Percentiles rank a stretch among this genome's conserved stretches.
Conservation (phyloP, 2,888 invertebrate species). For the Azorinus chamasolen region DNA sequence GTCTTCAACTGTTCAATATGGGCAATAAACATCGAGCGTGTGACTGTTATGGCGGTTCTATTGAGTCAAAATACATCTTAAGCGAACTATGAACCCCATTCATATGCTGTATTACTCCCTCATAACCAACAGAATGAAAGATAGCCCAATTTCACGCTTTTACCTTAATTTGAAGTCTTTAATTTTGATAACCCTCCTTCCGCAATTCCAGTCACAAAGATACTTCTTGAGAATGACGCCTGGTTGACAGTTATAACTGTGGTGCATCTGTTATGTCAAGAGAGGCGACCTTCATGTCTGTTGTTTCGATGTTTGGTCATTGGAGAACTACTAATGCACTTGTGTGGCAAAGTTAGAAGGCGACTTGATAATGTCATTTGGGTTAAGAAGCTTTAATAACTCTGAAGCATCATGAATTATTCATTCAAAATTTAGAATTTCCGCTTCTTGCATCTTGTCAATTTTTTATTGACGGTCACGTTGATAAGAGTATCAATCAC, state of each 20-base stretch:
- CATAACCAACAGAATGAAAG: conserved; percentile 2
- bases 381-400: conserved; percentile 38
- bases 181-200: too few species aligned
- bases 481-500: conserved; percentile 38
- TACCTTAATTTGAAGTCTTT: not conserved
- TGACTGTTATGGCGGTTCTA: too few species aligned
- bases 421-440: conserved; percentile 20
- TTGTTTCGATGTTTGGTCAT: not conserved
- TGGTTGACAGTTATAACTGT: conserved; percentile 20
- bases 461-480: conserved; percentile 15
- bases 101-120: too few species aligned
- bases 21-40: too few species aligned
- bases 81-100: too few species aligned
- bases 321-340: conserved; percentile 4
- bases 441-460: conserved; percentile 22
- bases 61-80: too few species aligned
- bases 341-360: conserved; percentile 1
- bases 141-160: conserved; percentile 17
- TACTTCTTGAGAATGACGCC: conserved; percentile 27
- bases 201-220: conserved; percentile 1
- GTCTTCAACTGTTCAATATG: too few species aligned
- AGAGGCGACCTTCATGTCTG: conserved; percentile 8
- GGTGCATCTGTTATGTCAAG: conserved; percentile 35
- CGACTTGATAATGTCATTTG: conserved; percentile 8
- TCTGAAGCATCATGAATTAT: conserved; percentile 49